Evolutionary conservation across 2,888 invertebrate species (phyloP).

Genomic region (Leptinotarsa rubiginosa): DNA sequence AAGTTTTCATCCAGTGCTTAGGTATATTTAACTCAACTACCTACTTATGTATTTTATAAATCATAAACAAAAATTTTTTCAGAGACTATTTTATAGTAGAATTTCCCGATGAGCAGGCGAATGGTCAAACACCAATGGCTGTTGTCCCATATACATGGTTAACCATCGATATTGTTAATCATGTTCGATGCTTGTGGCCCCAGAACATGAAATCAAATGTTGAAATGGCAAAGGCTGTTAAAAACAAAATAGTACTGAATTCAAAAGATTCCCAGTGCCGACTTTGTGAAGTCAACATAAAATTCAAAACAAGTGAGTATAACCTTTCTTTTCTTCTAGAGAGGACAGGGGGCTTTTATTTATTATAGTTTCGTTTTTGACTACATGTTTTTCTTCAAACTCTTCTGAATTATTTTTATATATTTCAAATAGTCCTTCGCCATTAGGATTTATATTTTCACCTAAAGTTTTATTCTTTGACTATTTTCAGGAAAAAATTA

Average conservation of each 20-base stretch:
- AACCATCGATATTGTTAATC: background rate
- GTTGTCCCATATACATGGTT: slow-evolving; percentile 26
- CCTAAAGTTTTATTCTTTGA: no score
- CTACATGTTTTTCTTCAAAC: background rate
- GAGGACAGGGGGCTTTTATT: no score
- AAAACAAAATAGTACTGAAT: background rate
- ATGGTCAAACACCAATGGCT: slow-evolving; percentile 15
- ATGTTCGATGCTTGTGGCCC: slow-evolving; percentile 23
- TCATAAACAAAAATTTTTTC: background rate
- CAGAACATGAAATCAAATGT: slow-evolving; percentile 43
- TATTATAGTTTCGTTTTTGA: background rate
- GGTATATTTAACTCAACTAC: background rate
- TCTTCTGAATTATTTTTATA: no score
- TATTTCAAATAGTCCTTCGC: no score
- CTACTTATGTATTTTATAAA: background rate
- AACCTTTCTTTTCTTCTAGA: background rate
- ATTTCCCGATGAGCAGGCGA: slow-evolving; percentile 24
- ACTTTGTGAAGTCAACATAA: slow-evolving; percentile 13
- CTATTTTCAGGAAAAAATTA: no score
- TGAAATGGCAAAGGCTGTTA: slow-evolving; percentile 13
- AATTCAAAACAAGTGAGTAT: slow-evolving; percentile 16
- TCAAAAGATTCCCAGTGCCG: slow-evolving; percentile 8
- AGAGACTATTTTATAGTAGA: slow-evolving; percentile 28
- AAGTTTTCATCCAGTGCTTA: background rate
- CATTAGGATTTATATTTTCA: no score